phyloP scores from a whole-genome alignment of 2,888 invertebrate species.

The Pharmacophagus antenor region DNA sequence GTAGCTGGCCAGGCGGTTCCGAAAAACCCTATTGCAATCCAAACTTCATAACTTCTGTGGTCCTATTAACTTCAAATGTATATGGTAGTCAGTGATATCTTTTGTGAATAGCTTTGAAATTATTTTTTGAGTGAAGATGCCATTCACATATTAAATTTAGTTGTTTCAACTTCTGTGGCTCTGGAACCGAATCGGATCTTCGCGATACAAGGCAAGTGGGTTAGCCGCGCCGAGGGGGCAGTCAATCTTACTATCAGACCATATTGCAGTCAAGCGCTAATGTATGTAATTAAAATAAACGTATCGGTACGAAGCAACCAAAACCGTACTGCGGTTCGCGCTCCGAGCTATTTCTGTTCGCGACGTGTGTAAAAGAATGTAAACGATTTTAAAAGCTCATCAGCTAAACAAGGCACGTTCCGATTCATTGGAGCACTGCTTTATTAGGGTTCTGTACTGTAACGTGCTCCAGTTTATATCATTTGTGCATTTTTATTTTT shows the following conservation, averaged over 20 bases:
- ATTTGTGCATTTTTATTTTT: background rate
- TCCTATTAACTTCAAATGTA: too few species aligned
- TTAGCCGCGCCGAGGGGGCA: too few species aligned
- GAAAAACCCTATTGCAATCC: too few species aligned
- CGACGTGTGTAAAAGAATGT: constrained; percentile 30
- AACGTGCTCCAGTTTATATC: background rate
- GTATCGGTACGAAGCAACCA: background rate
- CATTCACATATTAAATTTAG: too few species aligned
- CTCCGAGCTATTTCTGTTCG: constrained; percentile 28
- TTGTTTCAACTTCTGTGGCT: too few species aligned
- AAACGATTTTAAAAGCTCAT: constrained; percentile 35
- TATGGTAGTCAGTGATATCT: too few species aligned
- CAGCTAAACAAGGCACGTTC: constrained; percentile 38
- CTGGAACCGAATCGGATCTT: too few species aligned
- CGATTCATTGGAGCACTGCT: constrained; percentile 31
- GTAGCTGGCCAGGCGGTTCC: too few species aligned
- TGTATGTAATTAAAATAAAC: background rate
- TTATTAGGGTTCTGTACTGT: constrained; percentile 31
- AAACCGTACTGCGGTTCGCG: constrained; percentile 13
- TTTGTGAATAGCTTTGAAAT: too few species aligned
- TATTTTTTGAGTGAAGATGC: too few species aligned
- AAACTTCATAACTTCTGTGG: too few species aligned
- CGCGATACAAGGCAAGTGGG: too few species aligned
- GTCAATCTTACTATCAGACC: background rate
- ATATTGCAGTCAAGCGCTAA: background rate